Conservation (phyloP, 2,888 invertebrate genomes). For the Drosophila picticornis region DNA sequence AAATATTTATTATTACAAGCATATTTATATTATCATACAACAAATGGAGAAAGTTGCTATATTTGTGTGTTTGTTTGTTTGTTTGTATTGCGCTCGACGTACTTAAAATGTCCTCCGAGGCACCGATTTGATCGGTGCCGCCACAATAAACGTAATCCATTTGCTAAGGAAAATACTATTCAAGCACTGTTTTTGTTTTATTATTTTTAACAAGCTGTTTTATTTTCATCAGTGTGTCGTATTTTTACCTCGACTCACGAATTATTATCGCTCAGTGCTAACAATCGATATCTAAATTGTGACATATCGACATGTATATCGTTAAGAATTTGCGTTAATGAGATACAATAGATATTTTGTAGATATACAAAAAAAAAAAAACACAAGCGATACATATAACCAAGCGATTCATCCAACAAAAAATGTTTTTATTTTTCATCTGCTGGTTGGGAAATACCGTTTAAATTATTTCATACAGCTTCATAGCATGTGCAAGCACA, state of each 20-base stretch:
- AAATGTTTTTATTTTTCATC: not conserved
- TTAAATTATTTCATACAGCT: not conserved
- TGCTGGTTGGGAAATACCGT: not conserved
- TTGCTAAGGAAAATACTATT: constrained; percentile 17
- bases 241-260: constrained; percentile 29
- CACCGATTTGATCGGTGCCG: constrained; percentile 80
- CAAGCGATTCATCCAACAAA: not conserved
- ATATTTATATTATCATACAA: constrained; percentile 10
- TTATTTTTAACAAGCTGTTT: constrained; percentile 32
- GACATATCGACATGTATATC: not conserved
- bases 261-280: constrained; percentile 24
- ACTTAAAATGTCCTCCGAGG: constrained; percentile 83
- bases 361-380: not conserved
- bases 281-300: constrained; percentile 21
- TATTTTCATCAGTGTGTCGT: constrained; percentile 47
- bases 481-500: not conserved
- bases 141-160: constrained; percentile 85
- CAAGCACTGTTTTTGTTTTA: constrained; percentile 16
- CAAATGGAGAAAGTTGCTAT: constrained; percentile 32
- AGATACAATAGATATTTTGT: not conserved
- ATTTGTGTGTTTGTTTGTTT: constrained; percentile 10
- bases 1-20: constrained; percentile 22
- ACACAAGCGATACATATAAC: not conserved
- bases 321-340: not conserved
- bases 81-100: constrained; percentile 33